Conservation (phyloP, 2,888 invertebrate genomes). For the Perizoma affinitatum region DNA sequence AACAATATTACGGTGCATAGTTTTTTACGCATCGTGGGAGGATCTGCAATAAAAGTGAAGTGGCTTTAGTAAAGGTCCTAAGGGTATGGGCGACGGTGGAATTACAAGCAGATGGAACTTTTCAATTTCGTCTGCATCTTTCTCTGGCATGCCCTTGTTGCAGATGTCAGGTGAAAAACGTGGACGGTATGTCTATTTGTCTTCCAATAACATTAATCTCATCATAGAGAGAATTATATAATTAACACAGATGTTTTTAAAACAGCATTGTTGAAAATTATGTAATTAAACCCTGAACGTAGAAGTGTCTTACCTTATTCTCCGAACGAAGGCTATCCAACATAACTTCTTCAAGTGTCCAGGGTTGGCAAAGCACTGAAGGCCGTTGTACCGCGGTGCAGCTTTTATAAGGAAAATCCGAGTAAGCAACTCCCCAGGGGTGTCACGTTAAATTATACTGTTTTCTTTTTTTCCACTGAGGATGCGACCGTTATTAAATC, state of each 20-base stretch:
- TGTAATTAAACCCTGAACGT: too few relatives aligned
- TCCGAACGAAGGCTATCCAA: slow-evolving; percentile 7
- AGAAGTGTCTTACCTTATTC: background rate
- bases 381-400: slow-evolving; percentile 28
- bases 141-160: too few relatives aligned
- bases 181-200: too few relatives aligned
- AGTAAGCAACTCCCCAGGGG: slow-evolving; percentile 65
- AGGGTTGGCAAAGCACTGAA: slow-evolving; percentile 46
- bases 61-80: background rate
- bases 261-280: too few relatives aligned
- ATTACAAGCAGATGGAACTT: too few relatives aligned
- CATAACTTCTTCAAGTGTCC: slow-evolving; percentile 9
- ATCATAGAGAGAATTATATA: too few relatives aligned
- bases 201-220: too few relatives aligned
- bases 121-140: background rate
- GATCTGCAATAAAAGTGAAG: slow-evolving; percentile 51
- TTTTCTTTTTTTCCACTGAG: slow-evolving; percentile 53
- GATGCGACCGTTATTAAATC: slow-evolving; percentile 77
- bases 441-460: slow-evolving; percentile 62
- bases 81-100: too few relatives aligned
- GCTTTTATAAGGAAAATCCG: slow-evolving; percentile 66
- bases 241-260: too few relatives aligned
- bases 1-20: slow-evolving; percentile 52
- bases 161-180: too few relatives aligned
- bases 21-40: slow-evolving; percentile 61